phyloP scores from a whole-genome alignment of 2,113 vertebrate genomes.

The Ginglymostoma cirratum region DNA sequence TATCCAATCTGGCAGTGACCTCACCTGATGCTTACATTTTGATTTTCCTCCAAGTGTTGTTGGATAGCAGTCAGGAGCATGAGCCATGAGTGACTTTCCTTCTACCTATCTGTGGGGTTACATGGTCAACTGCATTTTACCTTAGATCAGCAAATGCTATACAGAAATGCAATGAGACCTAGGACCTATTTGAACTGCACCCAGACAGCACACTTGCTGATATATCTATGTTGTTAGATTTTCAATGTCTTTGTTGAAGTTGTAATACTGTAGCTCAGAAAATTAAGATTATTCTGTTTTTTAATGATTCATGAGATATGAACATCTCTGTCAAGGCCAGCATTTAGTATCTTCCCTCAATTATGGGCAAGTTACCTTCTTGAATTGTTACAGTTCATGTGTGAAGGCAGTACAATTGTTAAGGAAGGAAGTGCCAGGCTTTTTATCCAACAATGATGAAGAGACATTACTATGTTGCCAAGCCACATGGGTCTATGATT shows the following conservation, averaged over 20 bases:
- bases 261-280: not conserved
- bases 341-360: not conserved
- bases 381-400: not conserved
- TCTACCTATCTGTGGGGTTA: slow-evolving; percentile 39
- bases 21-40: not conserved
- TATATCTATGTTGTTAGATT: not conserved
- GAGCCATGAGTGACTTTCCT: not conserved
- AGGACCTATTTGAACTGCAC: not conserved
- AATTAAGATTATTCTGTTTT: not conserved
- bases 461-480: not conserved
- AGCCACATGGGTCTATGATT: not conserved
- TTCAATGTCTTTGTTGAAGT: not conserved
- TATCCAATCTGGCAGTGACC: not conserved
- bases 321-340: not conserved
- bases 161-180: not conserved
- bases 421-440: not conserved
- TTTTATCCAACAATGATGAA: not conserved
- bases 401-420: not conserved
- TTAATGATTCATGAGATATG: not conserved
- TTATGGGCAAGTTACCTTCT: not conserved
- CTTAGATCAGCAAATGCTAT: not conserved
- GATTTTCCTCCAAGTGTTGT: not conserved
- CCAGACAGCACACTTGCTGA: not conserved
- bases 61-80: not conserved
- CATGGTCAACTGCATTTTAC: slow-evolving; percentile 26